A percentile compares a stretch with the other conserved stretches of the same genome.
phyloP scores from a whole-genome alignment of 2,113 vertebrate genomes.

The Myotis yumanensis region DNA sequence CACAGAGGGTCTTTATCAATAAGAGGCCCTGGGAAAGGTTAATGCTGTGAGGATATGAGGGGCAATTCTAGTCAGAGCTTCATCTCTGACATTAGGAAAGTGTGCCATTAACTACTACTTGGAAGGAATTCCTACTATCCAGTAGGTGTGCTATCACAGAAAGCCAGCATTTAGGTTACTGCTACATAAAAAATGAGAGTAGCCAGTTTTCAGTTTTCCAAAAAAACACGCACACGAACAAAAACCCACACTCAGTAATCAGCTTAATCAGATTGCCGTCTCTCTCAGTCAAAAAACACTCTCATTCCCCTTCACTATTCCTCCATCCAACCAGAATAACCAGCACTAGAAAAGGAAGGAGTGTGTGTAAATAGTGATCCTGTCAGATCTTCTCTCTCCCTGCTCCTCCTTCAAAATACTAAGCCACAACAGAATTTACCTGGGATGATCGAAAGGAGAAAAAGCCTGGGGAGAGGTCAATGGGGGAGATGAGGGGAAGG shows the following conservation, averaged over 20 bases:
- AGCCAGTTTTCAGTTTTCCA: not conserved
- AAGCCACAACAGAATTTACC: not conserved
- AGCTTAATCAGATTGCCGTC: rapidly evolving
- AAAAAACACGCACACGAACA: not conserved
- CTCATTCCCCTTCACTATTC: not conserved
- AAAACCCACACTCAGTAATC: not conserved
- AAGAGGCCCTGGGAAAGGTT: not conserved
- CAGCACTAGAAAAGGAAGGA: not conserved
- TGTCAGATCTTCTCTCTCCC: not conserved
- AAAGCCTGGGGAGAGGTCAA: too few species aligned
- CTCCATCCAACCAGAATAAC: not conserved
- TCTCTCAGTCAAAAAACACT: not conserved
- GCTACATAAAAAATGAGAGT: not conserved
- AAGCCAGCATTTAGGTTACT: not conserved
- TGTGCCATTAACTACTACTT: not conserved
- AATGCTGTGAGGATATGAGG: not conserved
- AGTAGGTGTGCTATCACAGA: not conserved
- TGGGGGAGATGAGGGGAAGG: too few species aligned
- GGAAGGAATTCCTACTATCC: not conserved
- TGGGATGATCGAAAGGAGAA: not conserved
- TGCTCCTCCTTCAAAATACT: not conserved
- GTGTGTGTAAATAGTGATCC: not conserved
- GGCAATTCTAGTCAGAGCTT: not conserved
- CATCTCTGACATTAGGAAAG: not conserved
- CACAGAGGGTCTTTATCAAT: not conserved